A percentile compares a stretch with the other conserved stretches of the same genome.
phyloP scores from a whole-genome alignment of 2,797 vertebrate genomes.

The Gastrophryne carolinensis region DNA sequence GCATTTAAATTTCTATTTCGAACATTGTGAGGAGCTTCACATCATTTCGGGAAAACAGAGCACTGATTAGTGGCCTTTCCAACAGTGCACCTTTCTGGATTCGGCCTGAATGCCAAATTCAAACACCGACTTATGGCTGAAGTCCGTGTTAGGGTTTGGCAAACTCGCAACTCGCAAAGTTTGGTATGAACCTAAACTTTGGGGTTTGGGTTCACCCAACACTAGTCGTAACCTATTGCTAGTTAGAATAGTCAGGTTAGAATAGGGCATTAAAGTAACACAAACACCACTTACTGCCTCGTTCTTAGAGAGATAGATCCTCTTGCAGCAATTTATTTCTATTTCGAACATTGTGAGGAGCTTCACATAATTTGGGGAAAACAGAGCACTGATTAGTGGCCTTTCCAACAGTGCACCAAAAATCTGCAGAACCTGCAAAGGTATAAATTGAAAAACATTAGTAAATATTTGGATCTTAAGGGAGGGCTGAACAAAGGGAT shows the following conservation, averaged over 20 bases:
- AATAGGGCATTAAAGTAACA: neutral
- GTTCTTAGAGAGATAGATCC: slow-evolving; percentile 71
- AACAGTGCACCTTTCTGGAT: too few relatives aligned
- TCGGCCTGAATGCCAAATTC: too few relatives aligned
- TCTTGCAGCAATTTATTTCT: slow-evolving; percentile 70
- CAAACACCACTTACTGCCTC: slow-evolving; percentile 60
- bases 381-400: slow-evolving; percentile 66
- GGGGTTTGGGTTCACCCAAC: too few relatives aligned
- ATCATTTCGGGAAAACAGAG: slow-evolving; percentile 71
- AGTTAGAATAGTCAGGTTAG: too few relatives aligned
- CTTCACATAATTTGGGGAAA: slow-evolving; percentile 68
- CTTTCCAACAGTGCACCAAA: slow-evolving; percentile 73
- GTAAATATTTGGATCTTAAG: too few relatives aligned
- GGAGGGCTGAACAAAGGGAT: too few relatives aligned
- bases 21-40: slow-evolving; percentile 69
- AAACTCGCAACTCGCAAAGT: too few relatives aligned
- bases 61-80: slow-evolving; percentile 68
- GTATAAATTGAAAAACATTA: neutral
- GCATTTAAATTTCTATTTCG: slow-evolving; percentile 70
- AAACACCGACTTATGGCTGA: too few relatives aligned
- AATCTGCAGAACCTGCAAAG: slow-evolving; percentile 68
- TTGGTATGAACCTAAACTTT: too few relatives aligned
- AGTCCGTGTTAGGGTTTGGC: too few relatives aligned
- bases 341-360: slow-evolving; percentile 72
- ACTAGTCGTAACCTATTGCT: too few relatives aligned